Evolutionary conservation across 2,113 vertebrate species (phyloP).

Genomic region (Apus apus): DNA sequence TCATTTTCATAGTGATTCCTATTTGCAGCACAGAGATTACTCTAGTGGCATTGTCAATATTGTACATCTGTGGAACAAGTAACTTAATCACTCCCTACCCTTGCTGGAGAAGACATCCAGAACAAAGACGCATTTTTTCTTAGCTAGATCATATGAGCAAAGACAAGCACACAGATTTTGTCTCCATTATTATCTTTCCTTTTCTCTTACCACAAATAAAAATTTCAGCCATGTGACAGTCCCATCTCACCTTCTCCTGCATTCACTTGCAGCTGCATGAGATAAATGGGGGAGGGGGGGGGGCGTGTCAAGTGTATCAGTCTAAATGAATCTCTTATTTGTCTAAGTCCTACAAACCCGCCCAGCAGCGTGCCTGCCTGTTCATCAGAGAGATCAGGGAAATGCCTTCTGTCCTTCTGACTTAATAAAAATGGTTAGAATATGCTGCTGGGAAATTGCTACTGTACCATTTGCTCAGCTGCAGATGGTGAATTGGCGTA

Average conservation of each 20-base stretch:
- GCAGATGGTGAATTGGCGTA: slow-evolving; percentile 2
- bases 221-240: neutral
- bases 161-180: neutral
- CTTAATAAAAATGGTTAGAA: slow-evolving; percentile 19
- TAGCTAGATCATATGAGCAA: neutral
- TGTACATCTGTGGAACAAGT: neutral
- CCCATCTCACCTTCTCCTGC: neutral
- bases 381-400: neutral
- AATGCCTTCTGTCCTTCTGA: neutral
- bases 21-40: neutral
- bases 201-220: neutral
- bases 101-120: neutral
- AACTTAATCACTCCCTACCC: neutral
- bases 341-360: neutral
- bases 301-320: neutral
- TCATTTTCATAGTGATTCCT: neutral
- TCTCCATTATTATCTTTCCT: neutral
- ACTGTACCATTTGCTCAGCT: slow-evolving; percentile 33
- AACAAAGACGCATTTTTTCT: neutral
- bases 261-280: neutral
- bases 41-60: neutral
- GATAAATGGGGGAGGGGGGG: neutral
- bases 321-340: neutral
- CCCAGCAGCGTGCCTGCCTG: neutral
- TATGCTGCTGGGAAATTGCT: slow-evolving; percentile 16